These are phyloP conservation scores for Centropristis striata DNA, from an alignment of 2,113 vertebrate species.

Conservation along the genomic window DNA sequence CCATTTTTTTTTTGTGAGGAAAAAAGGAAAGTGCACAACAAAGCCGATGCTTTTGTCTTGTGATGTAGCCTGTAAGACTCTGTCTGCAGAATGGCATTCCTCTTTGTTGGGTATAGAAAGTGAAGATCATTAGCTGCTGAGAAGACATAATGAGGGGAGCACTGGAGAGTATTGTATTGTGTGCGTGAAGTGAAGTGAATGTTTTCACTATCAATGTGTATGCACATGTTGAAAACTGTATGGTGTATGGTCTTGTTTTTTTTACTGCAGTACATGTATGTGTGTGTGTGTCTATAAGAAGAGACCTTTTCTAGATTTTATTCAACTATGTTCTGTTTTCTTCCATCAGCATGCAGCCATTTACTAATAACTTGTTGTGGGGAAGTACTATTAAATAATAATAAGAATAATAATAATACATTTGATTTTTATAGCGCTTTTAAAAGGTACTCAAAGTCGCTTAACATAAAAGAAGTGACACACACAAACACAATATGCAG, in stretches of 20 bases:
- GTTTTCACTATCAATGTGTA: background rate
- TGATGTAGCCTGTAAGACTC: slow-evolving; percentile 36
- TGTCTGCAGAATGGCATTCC: slow-evolving; percentile 34
- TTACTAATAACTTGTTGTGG: background rate
- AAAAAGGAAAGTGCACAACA: slow-evolving; percentile 51
- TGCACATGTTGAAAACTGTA: background rate
- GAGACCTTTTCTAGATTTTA: background rate
- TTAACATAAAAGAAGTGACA: too few species aligned
- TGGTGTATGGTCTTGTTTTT: background rate
- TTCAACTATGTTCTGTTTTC: background rate
- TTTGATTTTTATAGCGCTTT: too few species aligned
- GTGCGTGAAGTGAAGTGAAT: background rate
- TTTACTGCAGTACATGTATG: background rate
- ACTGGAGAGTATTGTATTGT: slow-evolving; percentile 20
- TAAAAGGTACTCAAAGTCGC: too few species aligned
- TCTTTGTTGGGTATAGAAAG: slow-evolving; percentile 49
- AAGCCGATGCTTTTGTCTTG: slow-evolving; percentile 40
- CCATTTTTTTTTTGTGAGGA: background rate
- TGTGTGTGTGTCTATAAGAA: background rate
- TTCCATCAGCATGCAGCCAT: background rate
- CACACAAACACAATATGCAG: too few species aligned
- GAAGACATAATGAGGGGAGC: slow-evolving; percentile 53
- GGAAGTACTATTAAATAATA: too few species aligned
- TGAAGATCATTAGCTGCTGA: slow-evolving; percentile 56
- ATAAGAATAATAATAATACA: too few species aligned